phyloP scores from a whole-genome alignment of 2,888 invertebrate genomes.

The Eupithecia subfuscata region DNA sequence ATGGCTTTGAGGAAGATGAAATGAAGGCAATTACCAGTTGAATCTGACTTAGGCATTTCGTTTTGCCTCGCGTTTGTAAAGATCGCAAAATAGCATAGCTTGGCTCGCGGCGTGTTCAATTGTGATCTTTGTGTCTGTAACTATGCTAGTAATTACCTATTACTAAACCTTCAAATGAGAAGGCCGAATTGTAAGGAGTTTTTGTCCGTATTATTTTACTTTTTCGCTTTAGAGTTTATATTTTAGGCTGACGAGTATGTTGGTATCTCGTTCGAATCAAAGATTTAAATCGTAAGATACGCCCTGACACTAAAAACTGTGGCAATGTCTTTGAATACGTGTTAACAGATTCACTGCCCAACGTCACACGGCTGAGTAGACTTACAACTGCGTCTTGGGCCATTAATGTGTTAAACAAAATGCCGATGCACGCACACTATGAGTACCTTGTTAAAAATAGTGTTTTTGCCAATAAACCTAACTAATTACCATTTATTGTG shows the following conservation, averaged over 20 bases:
- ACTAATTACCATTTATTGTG: too few species aligned
- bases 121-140: constrained; percentile 1
- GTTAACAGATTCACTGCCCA: too few species aligned
- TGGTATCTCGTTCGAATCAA: neutral
- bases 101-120: neutral
- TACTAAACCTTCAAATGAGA: constrained; percentile 5
- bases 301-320: too few species aligned
- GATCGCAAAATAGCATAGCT: neutral
- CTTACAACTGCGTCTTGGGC: too few species aligned
- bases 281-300: too few species aligned
- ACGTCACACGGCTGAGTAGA: too few species aligned
- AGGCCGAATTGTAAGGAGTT: constrained; percentile 4
- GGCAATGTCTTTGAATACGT: too few species aligned
- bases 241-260: neutral
- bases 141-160: constrained; percentile 13
- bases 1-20: constrained; percentile 26
- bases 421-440: too few species aligned
- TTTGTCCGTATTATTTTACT: neutral
- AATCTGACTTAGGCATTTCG: constrained; percentile 20
- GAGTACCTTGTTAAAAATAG: too few species aligned
- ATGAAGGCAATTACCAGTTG: constrained; percentile 31
- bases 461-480: too few species aligned
- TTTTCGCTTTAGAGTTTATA: neutral
- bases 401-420: too few species aligned
- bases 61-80: constrained; percentile 14